These are phyloP conservation scores for Turritopsis dohrnii DNA, from an alignment of 30 jellyfish, hydroid and myxozoan genomes.

Conservation along the genomic window DNA sequence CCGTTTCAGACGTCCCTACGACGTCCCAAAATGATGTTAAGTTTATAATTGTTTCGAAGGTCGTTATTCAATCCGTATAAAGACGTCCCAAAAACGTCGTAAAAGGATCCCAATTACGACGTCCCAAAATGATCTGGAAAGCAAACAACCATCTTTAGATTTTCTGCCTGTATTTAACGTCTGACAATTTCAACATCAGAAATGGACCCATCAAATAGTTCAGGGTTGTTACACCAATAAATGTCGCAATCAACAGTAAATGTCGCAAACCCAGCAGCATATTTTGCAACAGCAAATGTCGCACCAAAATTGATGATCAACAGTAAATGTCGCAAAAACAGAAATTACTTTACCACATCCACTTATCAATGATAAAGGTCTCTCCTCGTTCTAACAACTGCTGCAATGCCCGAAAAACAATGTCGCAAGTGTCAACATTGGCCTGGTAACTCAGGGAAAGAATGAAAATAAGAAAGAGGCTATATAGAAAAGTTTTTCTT, in stretches of 20 bases:
- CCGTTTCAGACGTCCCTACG: no score
- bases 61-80: no score
- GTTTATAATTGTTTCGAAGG: no score
- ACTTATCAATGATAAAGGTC: background rate
- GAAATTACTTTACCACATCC: background rate
- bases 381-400: no score
- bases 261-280: slow-evolving; percentile 14
- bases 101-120: no score
- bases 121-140: no score
- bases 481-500: background rate
- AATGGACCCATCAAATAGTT: no score
- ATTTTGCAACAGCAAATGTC: slow-evolving; percentile 16
- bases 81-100: no score
- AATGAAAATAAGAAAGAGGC: background rate
- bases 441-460: background rate
- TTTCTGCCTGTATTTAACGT: no score
- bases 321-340: slow-evolving; percentile 10
- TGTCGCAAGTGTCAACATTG: background rate
- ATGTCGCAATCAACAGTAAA: slow-evolving; percentile 18
- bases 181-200: no score
- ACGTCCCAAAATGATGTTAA: no score
- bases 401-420: background rate
- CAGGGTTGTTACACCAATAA: background rate
- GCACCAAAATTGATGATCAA: slow-evolving; percentile 11
- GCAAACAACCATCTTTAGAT: no score